These are phyloP conservation scores for Cheilosia pagana DNA, from an alignment of 2,888 invertebrate species.

Conservation along the genomic window DNA sequence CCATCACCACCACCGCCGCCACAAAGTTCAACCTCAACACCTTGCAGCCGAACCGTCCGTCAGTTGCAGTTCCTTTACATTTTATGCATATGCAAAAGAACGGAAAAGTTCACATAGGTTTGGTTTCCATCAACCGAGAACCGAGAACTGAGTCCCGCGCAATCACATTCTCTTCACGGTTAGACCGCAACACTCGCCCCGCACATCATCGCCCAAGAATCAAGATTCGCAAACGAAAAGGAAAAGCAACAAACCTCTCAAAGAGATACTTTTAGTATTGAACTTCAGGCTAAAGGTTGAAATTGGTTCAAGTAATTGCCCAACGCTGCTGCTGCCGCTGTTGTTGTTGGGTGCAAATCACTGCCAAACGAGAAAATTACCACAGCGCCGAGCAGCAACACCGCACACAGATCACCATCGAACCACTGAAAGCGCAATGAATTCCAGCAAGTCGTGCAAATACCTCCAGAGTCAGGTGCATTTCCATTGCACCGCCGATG, in stretches of 20 bases:
- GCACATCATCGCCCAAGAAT: constrained; percentile 21
- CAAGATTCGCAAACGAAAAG: constrained; percentile 24
- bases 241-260: constrained; percentile 44
- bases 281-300: constrained; percentile 84
- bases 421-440: constrained; percentile 62
- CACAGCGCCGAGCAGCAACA: constrained; percentile 30
- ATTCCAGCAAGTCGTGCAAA: constrained; percentile 76
- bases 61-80: not conserved
- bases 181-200: constrained; percentile 48
- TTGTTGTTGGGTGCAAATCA: constrained; percentile 70
- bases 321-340: constrained; percentile 57
- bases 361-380: constrained; percentile 71
- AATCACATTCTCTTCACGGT: constrained; percentile 52
- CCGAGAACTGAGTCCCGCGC: constrained; percentile 50
- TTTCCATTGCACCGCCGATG: constrained; percentile 77
- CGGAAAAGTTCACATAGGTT: constrained; percentile 73
- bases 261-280: constrained; percentile 80
- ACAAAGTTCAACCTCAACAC: constrained; percentile 69
- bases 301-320: constrained; percentile 83
- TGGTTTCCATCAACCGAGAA: constrained; percentile 52
- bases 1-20: constrained; percentile 55
- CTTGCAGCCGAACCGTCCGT: constrained; percentile 44
- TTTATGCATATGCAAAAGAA: constrained; percentile 48
- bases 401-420: no score
- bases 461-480: constrained; percentile 81